Conservation (phyloP, 1,140 invertebrate genomes). For the Batillaria attramentaria region DNA sequence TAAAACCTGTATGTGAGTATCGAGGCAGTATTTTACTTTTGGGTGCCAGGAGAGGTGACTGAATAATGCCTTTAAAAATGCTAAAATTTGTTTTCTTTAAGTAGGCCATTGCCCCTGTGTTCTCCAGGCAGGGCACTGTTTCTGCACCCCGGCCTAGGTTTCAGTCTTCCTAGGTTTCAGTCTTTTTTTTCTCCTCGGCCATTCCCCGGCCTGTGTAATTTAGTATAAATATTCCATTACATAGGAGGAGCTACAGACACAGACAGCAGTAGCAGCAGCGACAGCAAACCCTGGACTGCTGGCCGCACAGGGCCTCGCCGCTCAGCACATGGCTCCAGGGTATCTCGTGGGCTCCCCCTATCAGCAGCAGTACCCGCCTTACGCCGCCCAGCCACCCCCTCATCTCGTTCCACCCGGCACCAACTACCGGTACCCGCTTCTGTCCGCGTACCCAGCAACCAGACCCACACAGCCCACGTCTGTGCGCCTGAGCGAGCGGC, state of each 20-base stretch:
- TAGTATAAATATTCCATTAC: neutral
- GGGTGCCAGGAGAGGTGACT: too few relatives aligned
- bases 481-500: conserved; percentile 61
- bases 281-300: conserved; percentile 20
- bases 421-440: conserved; percentile 75
- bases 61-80: too few relatives aligned
- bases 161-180: too few relatives aligned
- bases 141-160: too few relatives aligned
- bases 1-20: too few relatives aligned
- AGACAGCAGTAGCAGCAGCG: conserved; percentile 26
- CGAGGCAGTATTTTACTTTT: too few relatives aligned
- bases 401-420: conserved; percentile 2
- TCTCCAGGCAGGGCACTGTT: too few relatives aligned
- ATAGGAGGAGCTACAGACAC: conserved; percentile 24
- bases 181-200: neutral
- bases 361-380: conserved; percentile 25
- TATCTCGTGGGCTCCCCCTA: conserved; percentile 35
- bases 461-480: conserved; percentile 73
- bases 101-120: too few relatives aligned
- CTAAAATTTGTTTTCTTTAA: too few relatives aligned
- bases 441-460: conserved; percentile 38
- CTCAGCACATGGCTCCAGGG: conserved; percentile 19
- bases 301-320: conserved; percentile 10
- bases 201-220: too few relatives aligned
- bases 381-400: neutral